Conservation (phyloP, 2,113 vertebrate species). For the Otus sunia region DNA sequence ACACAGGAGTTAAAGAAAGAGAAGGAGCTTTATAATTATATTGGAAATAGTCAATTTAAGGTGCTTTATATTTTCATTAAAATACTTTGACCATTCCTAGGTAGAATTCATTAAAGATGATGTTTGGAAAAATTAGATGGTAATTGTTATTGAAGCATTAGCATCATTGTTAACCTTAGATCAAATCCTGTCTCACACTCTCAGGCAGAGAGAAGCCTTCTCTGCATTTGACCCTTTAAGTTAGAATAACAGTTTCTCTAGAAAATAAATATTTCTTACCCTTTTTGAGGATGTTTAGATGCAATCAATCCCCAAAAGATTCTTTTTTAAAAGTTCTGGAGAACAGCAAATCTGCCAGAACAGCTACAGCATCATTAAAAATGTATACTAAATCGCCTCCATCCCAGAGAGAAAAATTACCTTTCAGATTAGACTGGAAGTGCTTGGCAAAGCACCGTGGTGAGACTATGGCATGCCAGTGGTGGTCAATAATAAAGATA, state of each 20-base stretch:
- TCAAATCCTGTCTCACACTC: background rate
- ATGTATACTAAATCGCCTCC: background rate
- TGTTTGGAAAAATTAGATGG: background rate
- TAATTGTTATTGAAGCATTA: background rate
- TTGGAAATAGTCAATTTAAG: background rate
- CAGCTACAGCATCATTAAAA: background rate
- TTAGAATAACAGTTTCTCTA: background rate
- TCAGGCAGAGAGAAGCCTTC: background rate
- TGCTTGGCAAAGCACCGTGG: background rate
- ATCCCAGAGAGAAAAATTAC: background rate
- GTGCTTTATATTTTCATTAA: background rate
- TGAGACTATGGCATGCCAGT: background rate
- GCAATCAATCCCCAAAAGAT: background rate
- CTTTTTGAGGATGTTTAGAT: background rate
- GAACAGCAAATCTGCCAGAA: background rate
- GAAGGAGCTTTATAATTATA: background rate
- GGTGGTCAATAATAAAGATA: background rate
- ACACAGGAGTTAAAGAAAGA: background rate
- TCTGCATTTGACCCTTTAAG: background rate
- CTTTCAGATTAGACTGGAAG: background rate
- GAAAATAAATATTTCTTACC: background rate
- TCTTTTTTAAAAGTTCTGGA: background rate
- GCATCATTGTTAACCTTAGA: background rate
- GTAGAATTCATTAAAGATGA: background rate
- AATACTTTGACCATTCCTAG: background rate